Evolutionary conservation across 2,888 invertebrate species (phyloP), one percentile per base, ranked within the genome.

Genomic region (Merodon equestris): DNA sequence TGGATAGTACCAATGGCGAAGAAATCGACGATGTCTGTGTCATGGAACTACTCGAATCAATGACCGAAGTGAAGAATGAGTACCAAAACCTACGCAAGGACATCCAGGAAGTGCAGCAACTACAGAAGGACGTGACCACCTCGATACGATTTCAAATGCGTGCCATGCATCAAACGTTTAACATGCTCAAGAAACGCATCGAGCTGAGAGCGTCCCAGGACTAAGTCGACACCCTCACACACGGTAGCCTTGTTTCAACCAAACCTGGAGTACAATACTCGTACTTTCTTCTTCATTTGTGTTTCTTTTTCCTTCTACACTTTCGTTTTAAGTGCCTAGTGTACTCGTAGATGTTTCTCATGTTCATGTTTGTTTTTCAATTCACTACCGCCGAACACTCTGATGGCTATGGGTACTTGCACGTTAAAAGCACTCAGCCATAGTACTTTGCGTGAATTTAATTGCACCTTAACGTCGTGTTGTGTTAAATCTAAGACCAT

Each of bases 1-100:
- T 89, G 73, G 86, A 85, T 47, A 84, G 73, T 38, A 84, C 82
- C 18, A 74, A 60, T 63, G 82, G 81, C 61, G 87, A 87, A 19
- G 87, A 87, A 67, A 85, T 89, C 82, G 88, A 89, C 72, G 92
- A 94, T 86, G 90, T 93, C 76, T 93, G 94, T 84, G 93, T 95
- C 54, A 90, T 94, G 88, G 92, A 93, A 86, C 89, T 95, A 71
- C 91, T 95, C 73, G 92, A 93, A 85, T 94, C 95, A 17, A 94
- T 95, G 77, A 93, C 93, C 12, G 93, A 94, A 90, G 94, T 93
- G 81, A 94, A 93, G 83, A 93, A 93, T 81, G 95, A 95, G 87
- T 95, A 95, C 88, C 93, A 94, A 87, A 93, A 94, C 85, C 90
- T 95, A 63, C 92, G 94, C 38, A 93, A 93, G 85, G 95, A 95